These are phyloP conservation scores for Argyresthia albistria DNA, from an alignment of 2,888 invertebrate species.

Conservation along the genomic window DNA sequence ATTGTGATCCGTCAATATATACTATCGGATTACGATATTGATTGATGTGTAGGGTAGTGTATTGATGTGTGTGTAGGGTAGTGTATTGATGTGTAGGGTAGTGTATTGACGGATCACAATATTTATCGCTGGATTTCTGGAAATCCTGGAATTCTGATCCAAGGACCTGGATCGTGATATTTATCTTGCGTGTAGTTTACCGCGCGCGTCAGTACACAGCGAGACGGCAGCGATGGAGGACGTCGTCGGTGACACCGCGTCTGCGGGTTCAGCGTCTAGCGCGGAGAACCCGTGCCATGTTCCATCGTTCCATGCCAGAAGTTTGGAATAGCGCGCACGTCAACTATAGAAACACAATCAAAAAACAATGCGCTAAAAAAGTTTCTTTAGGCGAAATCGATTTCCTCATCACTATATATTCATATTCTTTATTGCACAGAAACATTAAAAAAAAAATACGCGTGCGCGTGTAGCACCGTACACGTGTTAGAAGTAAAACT, in stretches of 20 bases:
- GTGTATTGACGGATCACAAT: conserved; percentile 8
- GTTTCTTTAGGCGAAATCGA: too few relatives aligned
- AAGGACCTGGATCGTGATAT: conserved; percentile 9
- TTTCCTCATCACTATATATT: too few relatives aligned
- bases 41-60: background rate
- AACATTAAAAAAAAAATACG: too few relatives aligned
- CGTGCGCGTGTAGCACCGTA: too few relatives aligned
- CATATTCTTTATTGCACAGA: too few relatives aligned
- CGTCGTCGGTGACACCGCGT: conserved; percentile 1
- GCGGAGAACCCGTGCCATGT: background rate
- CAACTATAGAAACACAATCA: conserved; percentile 6
- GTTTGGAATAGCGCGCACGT: conserved; percentile 7
- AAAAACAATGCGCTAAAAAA: background rate
- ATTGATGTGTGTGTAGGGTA: conserved; percentile 1
- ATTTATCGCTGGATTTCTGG: conserved; percentile 7
- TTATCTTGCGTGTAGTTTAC: conserved; percentile 9
- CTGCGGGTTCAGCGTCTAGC: conserved; percentile 1
- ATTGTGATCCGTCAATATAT: conserved; percentile 7
- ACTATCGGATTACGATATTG: conserved; percentile 4
- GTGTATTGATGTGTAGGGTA: background rate
- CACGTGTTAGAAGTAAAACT: too few relatives aligned
- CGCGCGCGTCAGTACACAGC: conserved; percentile 8
- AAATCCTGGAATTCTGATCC: conserved; percentile 9
- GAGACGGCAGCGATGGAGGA: conserved; percentile 9
- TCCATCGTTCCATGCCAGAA: conserved; percentile 5